Evolutionary conservation across 1,140 invertebrate genomes (phyloP), one percentile per base, ranked within the genome.

Genomic region (Physella acuta): DNA sequence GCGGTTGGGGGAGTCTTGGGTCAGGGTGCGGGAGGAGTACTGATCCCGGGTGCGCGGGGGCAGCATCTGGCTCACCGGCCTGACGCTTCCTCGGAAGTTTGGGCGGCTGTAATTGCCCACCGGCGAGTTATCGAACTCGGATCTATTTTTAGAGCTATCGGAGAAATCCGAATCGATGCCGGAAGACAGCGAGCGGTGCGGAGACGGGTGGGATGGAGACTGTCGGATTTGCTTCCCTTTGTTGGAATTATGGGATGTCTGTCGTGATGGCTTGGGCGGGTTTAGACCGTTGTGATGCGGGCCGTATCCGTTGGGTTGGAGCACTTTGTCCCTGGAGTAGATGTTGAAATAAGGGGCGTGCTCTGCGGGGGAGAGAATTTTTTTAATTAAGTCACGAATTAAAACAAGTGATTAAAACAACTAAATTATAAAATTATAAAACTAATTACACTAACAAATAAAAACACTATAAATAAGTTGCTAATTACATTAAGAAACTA

Each of bases 161-260:
- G 62, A 51, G 28, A 30, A 4, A 33, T 52, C 39, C 24, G 49
- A 64, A 8, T 64, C 39, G 14, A 33, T 24, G 20, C 17, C 62
- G 62, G 39, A 51, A 64, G 39, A 49, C 3, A 33, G 31, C 24
- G 49, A 64, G 26, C 24, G 20, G n/a, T 64, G 31, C n/a, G 49
- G 39, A 17, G 62, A 51, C 1, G 11, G 39, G 26, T 31, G 3
- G 16, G 59, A 61, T n/a, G 34, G 16, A 5, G 59, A 26, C 14
- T 37, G 36, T 28, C 17, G 4, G 17, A 20, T 0, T 11, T 30
- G 56, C 3, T n/a, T 36, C 24, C 33, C 59, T 61, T 44, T 36
- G 1, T 24, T 20, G 36, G 59, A 11, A 4, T 14, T 3, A 2
- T 1, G 14, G 20, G 59, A 28, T 24, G 36, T 4, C 16, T 61